These are phyloP conservation scores for Schrankia costaestrigalis DNA, from an alignment of 2,888 invertebrate genomes.

Conservation along the genomic window DNA sequence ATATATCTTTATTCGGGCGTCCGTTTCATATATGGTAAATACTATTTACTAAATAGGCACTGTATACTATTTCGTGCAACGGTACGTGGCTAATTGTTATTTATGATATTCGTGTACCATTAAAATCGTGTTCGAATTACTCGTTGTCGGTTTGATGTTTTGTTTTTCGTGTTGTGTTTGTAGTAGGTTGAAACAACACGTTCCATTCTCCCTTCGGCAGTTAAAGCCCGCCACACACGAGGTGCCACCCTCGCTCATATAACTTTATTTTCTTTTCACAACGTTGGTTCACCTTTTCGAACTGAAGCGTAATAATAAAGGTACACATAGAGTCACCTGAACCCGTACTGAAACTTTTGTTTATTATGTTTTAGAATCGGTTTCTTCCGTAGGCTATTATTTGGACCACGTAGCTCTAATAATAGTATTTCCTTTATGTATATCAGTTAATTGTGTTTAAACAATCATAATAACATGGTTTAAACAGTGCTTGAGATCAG, in stretches of 20 bases:
- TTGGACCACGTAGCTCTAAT: too few relatives aligned
- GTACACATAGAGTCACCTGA: constrained; percentile 29
- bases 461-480: too few relatives aligned
- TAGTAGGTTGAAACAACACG: constrained; percentile 50
- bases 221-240: constrained; percentile 49
- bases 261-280: constrained; percentile 48
- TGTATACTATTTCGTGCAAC: constrained; percentile 35
- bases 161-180: constrained; percentile 34
- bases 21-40: constrained; percentile 38
- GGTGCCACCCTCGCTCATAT: constrained; percentile 40
- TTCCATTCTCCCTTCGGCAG: constrained; percentile 35
- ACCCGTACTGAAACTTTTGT: constrained; percentile 32
- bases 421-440: too few relatives aligned
- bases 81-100: constrained; percentile 41
- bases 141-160: constrained; percentile 30
- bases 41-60: too few relatives aligned
- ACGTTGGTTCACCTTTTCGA: constrained; percentile 37
- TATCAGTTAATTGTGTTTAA: too few relatives aligned
- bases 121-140: constrained; percentile 29
- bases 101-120: constrained; percentile 43
- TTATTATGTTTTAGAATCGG: constrained; percentile 31
- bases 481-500: constrained; percentile 15
- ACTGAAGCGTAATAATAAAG: constrained; percentile 36
- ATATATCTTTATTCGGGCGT: constrained; percentile 53
- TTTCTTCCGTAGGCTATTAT: constrained; percentile 18